A percentile compares a stretch with the other conserved stretches of the same genome.
Conservation (phyloP, 2,888 invertebrate species). For the Leucoptera coffeella region DNA sequence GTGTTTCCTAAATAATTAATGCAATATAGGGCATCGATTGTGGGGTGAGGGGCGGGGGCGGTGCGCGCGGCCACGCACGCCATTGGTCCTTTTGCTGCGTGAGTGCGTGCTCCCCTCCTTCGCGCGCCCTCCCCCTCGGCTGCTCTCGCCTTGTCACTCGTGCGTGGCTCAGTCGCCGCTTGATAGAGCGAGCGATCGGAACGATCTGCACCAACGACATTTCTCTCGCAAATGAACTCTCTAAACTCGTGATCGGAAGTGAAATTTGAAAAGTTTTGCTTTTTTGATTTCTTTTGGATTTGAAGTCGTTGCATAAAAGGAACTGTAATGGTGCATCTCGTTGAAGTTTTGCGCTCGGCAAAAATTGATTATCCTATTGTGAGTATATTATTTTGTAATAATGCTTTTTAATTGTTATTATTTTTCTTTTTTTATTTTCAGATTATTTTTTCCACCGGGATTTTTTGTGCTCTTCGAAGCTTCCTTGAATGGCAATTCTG, state of each 20-base stretch:
- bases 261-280: too few relatives aligned
- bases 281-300: too few relatives aligned
- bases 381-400: conserved; percentile 28
- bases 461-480: too few relatives aligned
- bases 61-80: conserved; percentile 50
- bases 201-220: conserved; percentile 10
- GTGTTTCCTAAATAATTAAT: conserved; percentile 57
- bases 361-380: conserved; percentile 75
- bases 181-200: conserved; percentile 20
- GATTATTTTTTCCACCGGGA: too few relatives aligned
- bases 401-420: not conserved
- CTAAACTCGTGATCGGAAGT: too few relatives aligned
- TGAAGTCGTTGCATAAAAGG: conserved; percentile 13
- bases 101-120: conserved; percentile 52
- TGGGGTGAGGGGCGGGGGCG: conserved; percentile 44
- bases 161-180: conserved; percentile 31
- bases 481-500: too few relatives aligned
- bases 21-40: conserved; percentile 55
- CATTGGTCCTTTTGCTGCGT: conserved; percentile 47
- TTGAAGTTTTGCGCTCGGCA: conserved; percentile 73
- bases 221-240: conserved; percentile 19
- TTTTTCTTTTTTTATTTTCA: not conserved
- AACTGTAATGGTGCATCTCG: conserved; percentile 79
- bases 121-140: conserved; percentile 26
- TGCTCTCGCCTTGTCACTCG: conserved; percentile 40